phyloP scores from a whole-genome alignment of 2,888 invertebrate genomes.

The Ametastegia equiseti region DNA sequence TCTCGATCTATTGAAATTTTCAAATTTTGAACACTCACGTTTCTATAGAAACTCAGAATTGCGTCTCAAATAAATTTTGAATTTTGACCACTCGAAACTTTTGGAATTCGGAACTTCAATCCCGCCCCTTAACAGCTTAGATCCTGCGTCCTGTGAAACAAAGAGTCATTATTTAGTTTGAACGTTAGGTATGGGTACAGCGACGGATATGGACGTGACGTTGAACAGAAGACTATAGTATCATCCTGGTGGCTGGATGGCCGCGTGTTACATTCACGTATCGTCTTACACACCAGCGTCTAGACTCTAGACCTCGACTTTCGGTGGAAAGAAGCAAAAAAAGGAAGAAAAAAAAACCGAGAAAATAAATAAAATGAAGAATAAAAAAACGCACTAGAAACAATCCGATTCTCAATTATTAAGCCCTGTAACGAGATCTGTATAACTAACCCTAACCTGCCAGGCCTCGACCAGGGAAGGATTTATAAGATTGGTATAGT shows the following conservation, averaged over 20 bases:
- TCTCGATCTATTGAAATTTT: too few species aligned
- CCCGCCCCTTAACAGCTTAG: not conserved
- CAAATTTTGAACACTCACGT: too few species aligned
- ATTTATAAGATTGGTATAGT: slow-evolving; percentile 20
- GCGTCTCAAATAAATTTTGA: too few species aligned
- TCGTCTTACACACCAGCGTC: slow-evolving; percentile 36
- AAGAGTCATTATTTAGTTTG: slow-evolving; percentile 11
- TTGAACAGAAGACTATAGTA: slow-evolving; percentile 28
- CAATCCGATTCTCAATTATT: not conserved
- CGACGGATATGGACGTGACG: not conserved
- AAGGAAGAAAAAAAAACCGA: not conserved
- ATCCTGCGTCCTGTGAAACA: not conserved
- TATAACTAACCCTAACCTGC: not conserved
- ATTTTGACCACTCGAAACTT: too few species aligned
- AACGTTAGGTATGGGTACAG: not conserved
- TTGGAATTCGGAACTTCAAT: too few species aligned
- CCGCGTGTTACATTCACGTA: slow-evolving; percentile 21
- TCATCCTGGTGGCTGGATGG: slow-evolving; percentile 19
- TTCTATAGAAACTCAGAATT: too few species aligned
- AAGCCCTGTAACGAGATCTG: not conserved
- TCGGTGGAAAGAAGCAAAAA: not conserved
- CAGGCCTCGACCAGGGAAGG: too few species aligned
- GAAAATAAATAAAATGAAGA: not conserved
- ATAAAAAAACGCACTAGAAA: too few species aligned
- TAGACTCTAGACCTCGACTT: slow-evolving; percentile 16